Evolutionary conservation across 1,140 invertebrate species (phyloP).

Genomic region (Drosophila lacertosa): DNA sequence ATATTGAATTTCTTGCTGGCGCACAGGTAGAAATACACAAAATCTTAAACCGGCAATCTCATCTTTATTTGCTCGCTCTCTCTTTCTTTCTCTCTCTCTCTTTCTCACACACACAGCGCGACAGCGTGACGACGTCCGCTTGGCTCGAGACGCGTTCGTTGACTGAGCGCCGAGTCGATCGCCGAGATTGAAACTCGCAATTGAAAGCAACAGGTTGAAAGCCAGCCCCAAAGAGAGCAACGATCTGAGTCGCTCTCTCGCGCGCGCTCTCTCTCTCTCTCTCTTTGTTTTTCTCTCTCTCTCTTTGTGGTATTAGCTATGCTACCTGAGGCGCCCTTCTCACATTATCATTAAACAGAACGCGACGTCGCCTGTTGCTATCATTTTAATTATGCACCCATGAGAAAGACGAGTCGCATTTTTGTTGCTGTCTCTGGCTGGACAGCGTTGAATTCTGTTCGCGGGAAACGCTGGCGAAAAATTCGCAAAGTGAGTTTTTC

Average conservation of each 20-base stretch:
- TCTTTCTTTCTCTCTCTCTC: background rate
- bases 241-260: conserved; percentile 4
- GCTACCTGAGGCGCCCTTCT: conserved; percentile 76
- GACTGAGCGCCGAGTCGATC: conserved; percentile 67
- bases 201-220: conserved; percentile 75
- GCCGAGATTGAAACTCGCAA: conserved; percentile 53
- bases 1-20: conserved; percentile 38
- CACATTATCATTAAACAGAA: conserved; percentile 74
- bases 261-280: background rate
- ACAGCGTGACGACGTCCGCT: conserved; percentile 56
- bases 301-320: conserved; percentile 6
- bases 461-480: conserved; percentile 43
- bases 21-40: conserved; percentile 74
- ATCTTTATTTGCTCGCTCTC: conserved; percentile 17
- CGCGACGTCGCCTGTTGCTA: conserved; percentile 62
- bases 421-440: conserved; percentile 8
- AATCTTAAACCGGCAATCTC: conserved; percentile 73
- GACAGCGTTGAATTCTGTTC: conserved; percentile 44
- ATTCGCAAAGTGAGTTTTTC: conserved; percentile 56
- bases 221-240: conserved; percentile 20
- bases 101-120: conserved; percentile 32
- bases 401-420: conserved; percentile 58
- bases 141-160: conserved; percentile 72
- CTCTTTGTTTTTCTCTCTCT: background rate
- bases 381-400: conserved; percentile 73